Evolutionary conservation across 2,797 vertebrate species (phyloP), one percentile per base, ranked within the genome.

Genomic region (Xyrichtys novacula): DNA sequence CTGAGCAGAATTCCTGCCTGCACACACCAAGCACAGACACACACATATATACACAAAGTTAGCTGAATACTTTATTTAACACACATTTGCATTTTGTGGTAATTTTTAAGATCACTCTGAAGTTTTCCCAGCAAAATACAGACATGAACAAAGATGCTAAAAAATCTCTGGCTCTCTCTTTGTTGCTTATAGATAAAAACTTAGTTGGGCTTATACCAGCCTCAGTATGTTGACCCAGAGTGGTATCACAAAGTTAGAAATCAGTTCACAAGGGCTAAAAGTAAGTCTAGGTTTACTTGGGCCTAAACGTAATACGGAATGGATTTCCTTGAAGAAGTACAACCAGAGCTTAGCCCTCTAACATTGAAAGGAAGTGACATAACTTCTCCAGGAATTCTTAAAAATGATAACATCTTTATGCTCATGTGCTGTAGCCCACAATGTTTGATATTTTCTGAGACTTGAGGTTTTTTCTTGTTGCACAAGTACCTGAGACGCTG

Each of bases 1-100:
- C 97, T 22, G 96, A 96, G 89, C 93, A 94, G 94, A 99, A 99
- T 92, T 99, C 98, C 93, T 99, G 98, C 91, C 98, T 99, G 89
- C 69, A 66, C 32, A 71, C 64, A 66, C 43, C 15, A 46, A 34
- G 65, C 62, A 64, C 46, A 58, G 1, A 50, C 49, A 65, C 25
- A 48, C 22, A 39, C 22, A 58, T 5, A 43, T 38, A 50, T 38
- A 67, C 57, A 47, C 26, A 62, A 2, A 43, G 39, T 71, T 58
- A 82, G 54, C 69, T 82, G 76, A 89, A 87, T 78, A 77, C 69
- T 72, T 70, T 81, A 81, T 88, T 72, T 19, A 57, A 66, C 42
- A 69, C 44, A 60, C 19, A 58, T 31, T 17, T 76, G 65, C 48
- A 60, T 59, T 36, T 43, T 42, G 16, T 53, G 39, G 8, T 36